A percentile compares a stretch with the other conserved stretches of the same genome.
phyloP scores from a whole-genome alignment of 2,797 vertebrate genomes.

The Acanthurus leucopareius region DNA sequence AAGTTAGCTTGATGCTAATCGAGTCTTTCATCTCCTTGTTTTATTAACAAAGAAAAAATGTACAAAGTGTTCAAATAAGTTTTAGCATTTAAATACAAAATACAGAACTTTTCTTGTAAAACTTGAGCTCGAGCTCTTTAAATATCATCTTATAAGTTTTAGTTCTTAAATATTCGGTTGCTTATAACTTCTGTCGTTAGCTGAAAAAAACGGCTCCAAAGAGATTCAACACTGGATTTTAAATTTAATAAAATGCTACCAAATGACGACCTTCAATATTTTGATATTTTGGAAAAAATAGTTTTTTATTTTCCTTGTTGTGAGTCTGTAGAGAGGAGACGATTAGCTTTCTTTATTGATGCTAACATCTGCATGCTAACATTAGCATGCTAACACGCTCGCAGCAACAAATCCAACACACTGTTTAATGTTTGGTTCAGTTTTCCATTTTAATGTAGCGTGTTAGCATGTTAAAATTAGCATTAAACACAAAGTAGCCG shows the following conservation, averaged over 20 bases:
- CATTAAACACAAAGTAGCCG: neutral
- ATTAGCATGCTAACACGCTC: neutral
- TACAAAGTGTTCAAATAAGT: constrained; percentile 44
- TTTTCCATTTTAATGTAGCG: neutral
- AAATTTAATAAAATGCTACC: constrained; percentile 17
- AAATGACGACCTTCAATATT: neutral
- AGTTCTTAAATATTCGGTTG: neutral
- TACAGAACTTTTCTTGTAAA: neutral
- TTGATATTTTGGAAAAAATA: constrained; percentile 26
- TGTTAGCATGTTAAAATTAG: neutral
- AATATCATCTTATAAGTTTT: constrained; percentile 3
- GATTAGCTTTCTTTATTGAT: neutral
- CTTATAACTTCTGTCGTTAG: neutral
- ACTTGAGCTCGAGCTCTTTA: constrained; percentile 29
- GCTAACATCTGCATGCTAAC: neutral
- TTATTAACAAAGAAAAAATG: constrained; percentile 33
- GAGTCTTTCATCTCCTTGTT: neutral
- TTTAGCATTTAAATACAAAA: constrained; percentile 53
- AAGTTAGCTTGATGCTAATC: constrained; percentile 25
- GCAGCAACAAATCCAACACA: too few species aligned
- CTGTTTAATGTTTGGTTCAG: neutral
- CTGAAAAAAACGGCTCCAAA: neutral
- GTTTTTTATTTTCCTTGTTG: neutral
- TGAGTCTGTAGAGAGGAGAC: neutral
- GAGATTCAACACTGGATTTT: constrained; percentile 19